Conservation (phyloP, 1,140 invertebrate species). For the Sycobia sp. region DNA sequence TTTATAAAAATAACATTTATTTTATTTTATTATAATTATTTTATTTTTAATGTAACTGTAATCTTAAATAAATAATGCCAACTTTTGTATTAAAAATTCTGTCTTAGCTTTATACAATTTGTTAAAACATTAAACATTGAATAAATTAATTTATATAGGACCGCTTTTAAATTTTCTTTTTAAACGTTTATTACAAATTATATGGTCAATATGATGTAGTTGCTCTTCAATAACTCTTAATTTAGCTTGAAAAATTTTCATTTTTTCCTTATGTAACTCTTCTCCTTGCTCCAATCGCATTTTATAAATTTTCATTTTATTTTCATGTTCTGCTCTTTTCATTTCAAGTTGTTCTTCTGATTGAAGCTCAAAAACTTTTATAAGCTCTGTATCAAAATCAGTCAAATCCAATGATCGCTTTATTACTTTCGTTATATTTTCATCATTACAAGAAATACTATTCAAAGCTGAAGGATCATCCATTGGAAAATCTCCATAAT, state of each 20-base stretch:
- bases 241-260: conserved; percentile 23
- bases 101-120: neutral
- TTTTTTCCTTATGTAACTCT: conserved; percentile 29
- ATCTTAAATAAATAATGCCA: neutral
- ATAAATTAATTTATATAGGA: conserved; percentile 10
- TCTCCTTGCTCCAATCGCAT: conserved; percentile 8
- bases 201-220: conserved; percentile 21
- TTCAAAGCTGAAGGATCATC: neutral
- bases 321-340: conserved; percentile 16
- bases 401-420: conserved; percentile 9
- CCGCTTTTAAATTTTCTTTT: conserved; percentile 30
- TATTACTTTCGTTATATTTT: neutral
- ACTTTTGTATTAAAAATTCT: neutral
- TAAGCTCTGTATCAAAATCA: conserved; percentile 3
- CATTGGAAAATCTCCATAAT: neutral
- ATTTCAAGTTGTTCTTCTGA: conserved; percentile 17
- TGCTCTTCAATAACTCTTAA: neutral
- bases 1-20: no score
- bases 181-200: conserved; percentile 18
- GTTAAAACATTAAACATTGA: neutral
- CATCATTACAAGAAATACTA: neutral
- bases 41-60: no score
- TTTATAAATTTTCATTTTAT: conserved; percentile 19
- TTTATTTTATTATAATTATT: no score
- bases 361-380: neutral